phyloP scores from a whole-genome alignment of 2,797 vertebrate species.

The Thamnophis elegans region DNA sequence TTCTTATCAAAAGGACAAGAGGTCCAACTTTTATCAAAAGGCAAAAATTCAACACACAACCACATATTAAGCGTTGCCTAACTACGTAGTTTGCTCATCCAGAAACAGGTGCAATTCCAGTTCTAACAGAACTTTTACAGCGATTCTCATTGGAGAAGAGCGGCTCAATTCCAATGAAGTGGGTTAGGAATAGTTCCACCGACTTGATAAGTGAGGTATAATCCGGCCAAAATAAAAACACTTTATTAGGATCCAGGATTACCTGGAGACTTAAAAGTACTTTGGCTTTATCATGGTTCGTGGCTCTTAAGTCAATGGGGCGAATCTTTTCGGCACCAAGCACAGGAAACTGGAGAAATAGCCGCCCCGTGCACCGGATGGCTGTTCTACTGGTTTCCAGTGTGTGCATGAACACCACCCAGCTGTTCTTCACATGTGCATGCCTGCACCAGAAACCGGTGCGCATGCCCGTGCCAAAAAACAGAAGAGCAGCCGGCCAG shows the following conservation, averaged over 20 bases:
- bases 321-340: too few species aligned
- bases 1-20: background rate
- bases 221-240: background rate
- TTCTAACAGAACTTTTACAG: slow-evolving; percentile 53
- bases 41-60: slow-evolving; percentile 1
- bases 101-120: slow-evolving; percentile 66
- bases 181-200: background rate
- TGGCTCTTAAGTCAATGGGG: background rate
- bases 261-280: background rate
- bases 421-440: too few species aligned
- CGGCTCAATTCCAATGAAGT: background rate
- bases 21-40: background rate
- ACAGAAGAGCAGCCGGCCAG: too few species aligned
- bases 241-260: background rate
- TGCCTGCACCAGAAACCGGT: too few species aligned
- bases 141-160: background rate
- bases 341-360: too few species aligned
- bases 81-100: slow-evolving; percentile 21
- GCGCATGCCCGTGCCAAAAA: too few species aligned
- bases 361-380: too few species aligned
- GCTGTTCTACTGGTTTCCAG: too few species aligned
- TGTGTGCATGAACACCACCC: too few species aligned
- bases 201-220: background rate
- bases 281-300: background rate
- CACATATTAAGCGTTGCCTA: slow-evolving; percentile 4